Evolutionary conservation across 2,888 invertebrate species (phyloP), one percentile per base, ranked within the genome.

Genomic region (Synanthedon andrenaeformis): DNA sequence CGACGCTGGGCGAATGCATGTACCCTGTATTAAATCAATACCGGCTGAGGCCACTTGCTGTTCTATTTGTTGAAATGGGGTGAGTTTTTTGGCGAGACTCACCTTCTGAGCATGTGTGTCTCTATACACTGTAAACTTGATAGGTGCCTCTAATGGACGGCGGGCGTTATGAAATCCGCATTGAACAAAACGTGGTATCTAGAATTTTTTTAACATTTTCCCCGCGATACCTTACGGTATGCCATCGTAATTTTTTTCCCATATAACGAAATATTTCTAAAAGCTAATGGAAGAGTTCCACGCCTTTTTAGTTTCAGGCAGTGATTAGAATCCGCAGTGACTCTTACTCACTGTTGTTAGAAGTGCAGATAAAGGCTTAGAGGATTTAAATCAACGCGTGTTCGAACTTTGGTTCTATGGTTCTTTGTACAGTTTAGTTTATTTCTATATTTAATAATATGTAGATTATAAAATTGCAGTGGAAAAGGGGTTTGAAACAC

Each of bases 11-110:
- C 66, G 67, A 65, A 66, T 66, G 65, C 69, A 71, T 67, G 64
- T 67, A 69, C 17, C 69, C 65, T 57, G 71, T 70, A 70, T 79
- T 78, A 76, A 81, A 80, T 81, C 81, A 81, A 81, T 81, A 81
- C 72, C 58, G 65, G 66, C 64, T 63, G 64, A 61, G 59, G 62
- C 61, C 54, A 55, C 63, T 72, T 69, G 42, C 35, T 51, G 67
- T 65, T 76, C 72, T 76, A 70, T 75, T 76, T 76, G 63, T 56
- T 58, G 63, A 62, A 59, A 63, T 60, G 68, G 45, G 45, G 45
- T 14, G 45, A 65, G 59, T 70, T 45, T 66, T 69, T 61, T 64
- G 63, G 70, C 69, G 63, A 62, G 60, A 58, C 65, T 65, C 63
- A 8, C 23, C 49, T 49, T 62, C 45, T 58, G 61, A 62, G 64